Base-by-base conservation (phyloP, 2,888 invertebrate genomes). In the Xanthorhoe designata region DNA sequence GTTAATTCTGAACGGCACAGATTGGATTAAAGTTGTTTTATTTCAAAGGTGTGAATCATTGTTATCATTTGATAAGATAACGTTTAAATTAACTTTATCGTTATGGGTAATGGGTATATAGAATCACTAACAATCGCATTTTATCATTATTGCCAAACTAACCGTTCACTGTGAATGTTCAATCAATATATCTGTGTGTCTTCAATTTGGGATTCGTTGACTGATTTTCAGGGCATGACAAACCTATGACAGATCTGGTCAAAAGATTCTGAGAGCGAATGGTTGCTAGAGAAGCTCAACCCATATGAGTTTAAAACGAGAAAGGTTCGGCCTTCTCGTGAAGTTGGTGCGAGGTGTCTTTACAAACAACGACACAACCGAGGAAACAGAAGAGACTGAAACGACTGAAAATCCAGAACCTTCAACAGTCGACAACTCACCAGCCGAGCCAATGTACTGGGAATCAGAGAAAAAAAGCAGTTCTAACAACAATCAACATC, bases 181-280 rank as follows among this genome's bases (percentile, higher is more conserved):
- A 78, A 84, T 82, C 74, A 76, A 75, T 78, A 83, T 91, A 87
- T 93, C 93, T 93, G 93, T 93, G 93, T 92, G 92, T 93, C 93
- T 92, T 91, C 92, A 93, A 90, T 75, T 85, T 89, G 86, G 91
- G 91, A 88, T 88, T 89, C 91, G 86, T 94, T 94, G 89, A 91
- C 88, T 92, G 87, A 91, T 92, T 93, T 93, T 81, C 94, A 94
- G 94, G 94, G 89, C 87, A 91, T 91, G 88, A 81, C 84, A 88
- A 76, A 42, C 38, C 87, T 89, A 81, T 84, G 83, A 83, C 81
- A 83, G 10, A 87, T 84, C 85, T 83, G 86, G 89, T 90, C 86
- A 86, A 76, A 87, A 80, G 77, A 83, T 86, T 83, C 88, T 83
- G 83, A 88, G 88, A 87, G 88, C 82, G 84, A 88, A 85, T 83